Evolutionary conservation across 2,888 invertebrate genomes (phyloP).

Genomic region (Drosophila histrio): DNA sequence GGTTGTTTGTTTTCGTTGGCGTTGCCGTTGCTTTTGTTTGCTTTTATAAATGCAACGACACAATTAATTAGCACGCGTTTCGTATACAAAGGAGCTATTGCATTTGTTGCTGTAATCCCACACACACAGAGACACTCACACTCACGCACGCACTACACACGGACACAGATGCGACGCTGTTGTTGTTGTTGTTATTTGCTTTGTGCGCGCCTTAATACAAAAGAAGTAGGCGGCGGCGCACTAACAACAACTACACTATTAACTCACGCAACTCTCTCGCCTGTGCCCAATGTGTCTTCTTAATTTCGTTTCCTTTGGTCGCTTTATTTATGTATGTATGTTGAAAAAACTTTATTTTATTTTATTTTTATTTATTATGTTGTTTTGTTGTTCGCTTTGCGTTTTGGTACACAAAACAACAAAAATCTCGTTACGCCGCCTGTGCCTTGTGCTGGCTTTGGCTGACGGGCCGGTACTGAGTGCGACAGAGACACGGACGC

Average conservation of each 20-base stretch:
- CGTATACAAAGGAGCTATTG: slow-evolving; percentile 39
- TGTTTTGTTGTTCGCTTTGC: slow-evolving; percentile 8
- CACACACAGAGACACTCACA: slow-evolving; percentile 34
- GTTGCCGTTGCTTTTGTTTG: slow-evolving; percentile 35
- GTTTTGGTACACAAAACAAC: slow-evolving; percentile 17
- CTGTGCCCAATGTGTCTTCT: slow-evolving; percentile 26
- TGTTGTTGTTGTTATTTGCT: slow-evolving; percentile 37
- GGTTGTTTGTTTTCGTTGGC: slow-evolving; percentile 11
- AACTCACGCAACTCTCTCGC: slow-evolving; percentile 37
- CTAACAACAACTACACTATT: slow-evolving; percentile 28
- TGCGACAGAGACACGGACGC: slow-evolving; percentile 21
- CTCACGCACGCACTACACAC: slow-evolving; percentile 12
- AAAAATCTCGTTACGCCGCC: slow-evolving; percentile 48
- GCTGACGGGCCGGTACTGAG: slow-evolving; percentile 40
- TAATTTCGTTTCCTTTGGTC: slow-evolving; percentile 33
- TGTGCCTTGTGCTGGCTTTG: slow-evolving; percentile 51
- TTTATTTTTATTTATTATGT: slow-evolving; percentile 14
- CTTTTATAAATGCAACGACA: slow-evolving; percentile 49
- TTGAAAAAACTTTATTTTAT: slow-evolving; percentile 52
- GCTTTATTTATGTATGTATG: slow-evolving; percentile 8
- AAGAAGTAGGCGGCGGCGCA: slow-evolving; percentile 48
- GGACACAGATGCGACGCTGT: slow-evolving; percentile 10
- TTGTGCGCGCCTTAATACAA: slow-evolving; percentile 44
- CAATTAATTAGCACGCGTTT: slow-evolving; percentile 64
- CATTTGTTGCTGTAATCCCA: slow-evolving; percentile 37